phyloP scores from a whole-genome alignment of 2,797 vertebrate species.

The Okamejei kenojei region DNA sequence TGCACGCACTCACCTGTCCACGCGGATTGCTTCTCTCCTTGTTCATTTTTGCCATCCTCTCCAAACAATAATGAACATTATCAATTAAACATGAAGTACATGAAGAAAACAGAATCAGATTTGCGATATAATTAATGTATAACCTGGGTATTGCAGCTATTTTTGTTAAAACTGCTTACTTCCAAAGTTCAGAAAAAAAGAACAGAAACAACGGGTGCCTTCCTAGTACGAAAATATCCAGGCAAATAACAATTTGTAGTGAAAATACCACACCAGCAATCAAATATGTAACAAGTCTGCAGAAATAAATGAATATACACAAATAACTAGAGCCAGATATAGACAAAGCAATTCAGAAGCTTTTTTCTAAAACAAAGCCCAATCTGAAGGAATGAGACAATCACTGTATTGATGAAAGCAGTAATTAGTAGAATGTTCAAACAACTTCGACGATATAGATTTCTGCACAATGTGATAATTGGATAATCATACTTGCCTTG shows the following conservation, averaged over 20 bases:
- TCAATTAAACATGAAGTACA: too few species aligned
- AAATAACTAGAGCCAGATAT: neutral
- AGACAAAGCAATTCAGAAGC: neutral
- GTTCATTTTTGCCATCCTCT: too few species aligned
- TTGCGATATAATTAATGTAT: neutral
- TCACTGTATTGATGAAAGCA: neutral
- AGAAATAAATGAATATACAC: neutral
- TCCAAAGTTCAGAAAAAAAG: neutral
- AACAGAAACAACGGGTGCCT: neutral
- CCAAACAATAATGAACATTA: too few species aligned
- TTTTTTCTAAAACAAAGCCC: neutral
- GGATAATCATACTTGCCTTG: constrained; percentile 65
- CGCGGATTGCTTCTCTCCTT: too few species aligned
- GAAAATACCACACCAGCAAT: neutral
- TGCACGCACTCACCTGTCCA: too few species aligned
- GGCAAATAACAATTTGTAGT: neutral
- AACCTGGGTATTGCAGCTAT: too few species aligned
- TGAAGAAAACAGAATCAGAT: neutral
- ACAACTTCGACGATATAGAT: neutral
- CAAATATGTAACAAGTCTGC: neutral
- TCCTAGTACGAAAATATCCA: neutral
- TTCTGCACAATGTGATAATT: too few species aligned
- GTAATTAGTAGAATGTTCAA: neutral
- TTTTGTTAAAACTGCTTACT: neutral
- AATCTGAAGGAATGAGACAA: neutral